These are phyloP conservation scores for Zophobas atratus DNA, from an alignment of 1,140 invertebrate genomes.

Conservation along the genomic window DNA sequence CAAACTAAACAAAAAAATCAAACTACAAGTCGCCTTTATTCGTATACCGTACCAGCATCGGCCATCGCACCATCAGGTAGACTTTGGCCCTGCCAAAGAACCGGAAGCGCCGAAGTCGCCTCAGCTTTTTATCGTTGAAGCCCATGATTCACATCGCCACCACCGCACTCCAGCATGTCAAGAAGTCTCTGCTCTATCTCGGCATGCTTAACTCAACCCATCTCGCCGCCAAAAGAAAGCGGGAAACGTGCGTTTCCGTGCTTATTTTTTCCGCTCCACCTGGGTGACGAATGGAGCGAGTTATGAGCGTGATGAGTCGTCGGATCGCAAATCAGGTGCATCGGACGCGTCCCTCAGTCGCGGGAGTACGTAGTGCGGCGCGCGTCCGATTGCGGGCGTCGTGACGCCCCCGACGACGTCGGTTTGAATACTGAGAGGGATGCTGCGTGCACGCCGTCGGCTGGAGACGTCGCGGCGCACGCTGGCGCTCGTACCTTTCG, in stretches of 20 bases:
- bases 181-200: conserved; percentile 5
- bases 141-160: conserved; percentile 66
- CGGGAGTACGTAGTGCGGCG: conserved; percentile 13
- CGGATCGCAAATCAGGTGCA: not conserved
- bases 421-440: conserved; percentile 39
- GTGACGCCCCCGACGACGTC: conserved; percentile 19
- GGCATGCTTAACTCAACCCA: conserved; percentile 30
- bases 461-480: conserved; percentile 53
- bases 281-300: too few species aligned
- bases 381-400: conserved; percentile 17
- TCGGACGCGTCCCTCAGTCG: conserved; percentile 2
- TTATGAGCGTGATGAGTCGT: too few species aligned
- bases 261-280: too few species aligned
- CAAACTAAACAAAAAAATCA: too few species aligned
- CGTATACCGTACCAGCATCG: conserved; percentile 70
- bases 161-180: not conserved
- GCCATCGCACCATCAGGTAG: conserved; percentile 75
- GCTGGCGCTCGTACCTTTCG: conserved; percentile 43
- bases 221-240: conserved; percentile 3
- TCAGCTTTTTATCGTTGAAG: conserved; percentile 74
- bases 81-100: conserved; percentile 77
- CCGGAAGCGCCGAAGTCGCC: conserved; percentile 73
- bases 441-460: conserved; percentile 39
- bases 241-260: too few species aligned
- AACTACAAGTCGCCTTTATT: too few species aligned